A percentile compares a stretch with the other conserved stretches of the same genome.
phyloP scores from a whole-genome alignment of 2,113 vertebrate species.

The Leptosomus discolor region DNA sequence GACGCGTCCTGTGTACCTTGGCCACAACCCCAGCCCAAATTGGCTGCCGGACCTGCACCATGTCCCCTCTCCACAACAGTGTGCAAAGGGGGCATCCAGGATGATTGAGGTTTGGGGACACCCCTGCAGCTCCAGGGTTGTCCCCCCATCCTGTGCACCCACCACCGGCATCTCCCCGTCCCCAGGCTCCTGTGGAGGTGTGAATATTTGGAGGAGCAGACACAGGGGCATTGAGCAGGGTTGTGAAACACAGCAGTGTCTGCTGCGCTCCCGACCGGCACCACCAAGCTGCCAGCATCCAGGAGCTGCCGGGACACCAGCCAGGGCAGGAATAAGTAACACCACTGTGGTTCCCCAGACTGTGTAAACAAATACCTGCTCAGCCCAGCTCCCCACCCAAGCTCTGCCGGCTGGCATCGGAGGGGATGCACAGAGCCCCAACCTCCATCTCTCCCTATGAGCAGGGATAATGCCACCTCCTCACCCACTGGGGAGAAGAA shows the following conservation, averaged over 20 bases:
- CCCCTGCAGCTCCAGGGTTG: fast-evolving
- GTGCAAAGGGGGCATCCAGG: too few species aligned
- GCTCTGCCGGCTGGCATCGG: not conserved
- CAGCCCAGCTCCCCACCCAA: not conserved
- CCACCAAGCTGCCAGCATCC: not conserved
- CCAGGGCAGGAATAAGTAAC: slow-evolving; percentile 57
- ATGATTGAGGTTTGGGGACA: not conserved
- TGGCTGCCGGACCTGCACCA: fast-evolving
- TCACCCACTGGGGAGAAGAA: fast-evolving
- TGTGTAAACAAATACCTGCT: slow-evolving; percentile 34
- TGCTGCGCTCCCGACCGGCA: not conserved
- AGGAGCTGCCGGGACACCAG: slow-evolving; percentile 34
- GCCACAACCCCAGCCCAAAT: not conserved
- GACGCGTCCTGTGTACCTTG: not conserved
- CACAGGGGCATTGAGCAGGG: slow-evolving; percentile 28
- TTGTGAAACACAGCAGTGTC: not conserved
- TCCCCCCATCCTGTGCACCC: not conserved
- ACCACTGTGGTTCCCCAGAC: slow-evolving; percentile 37
- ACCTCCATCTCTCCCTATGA: fast-evolving
- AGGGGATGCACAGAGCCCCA: not conserved
- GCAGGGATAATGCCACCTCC: not conserved
- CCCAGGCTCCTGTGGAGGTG: not conserved
- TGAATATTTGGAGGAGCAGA: not conserved
- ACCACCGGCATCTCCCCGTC: fast-evolving
- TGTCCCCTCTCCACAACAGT: fast-evolving